Evolutionary conservation across 2,888 invertebrate genomes (phyloP).

Genomic region (Phymatocera aterrima): DNA sequence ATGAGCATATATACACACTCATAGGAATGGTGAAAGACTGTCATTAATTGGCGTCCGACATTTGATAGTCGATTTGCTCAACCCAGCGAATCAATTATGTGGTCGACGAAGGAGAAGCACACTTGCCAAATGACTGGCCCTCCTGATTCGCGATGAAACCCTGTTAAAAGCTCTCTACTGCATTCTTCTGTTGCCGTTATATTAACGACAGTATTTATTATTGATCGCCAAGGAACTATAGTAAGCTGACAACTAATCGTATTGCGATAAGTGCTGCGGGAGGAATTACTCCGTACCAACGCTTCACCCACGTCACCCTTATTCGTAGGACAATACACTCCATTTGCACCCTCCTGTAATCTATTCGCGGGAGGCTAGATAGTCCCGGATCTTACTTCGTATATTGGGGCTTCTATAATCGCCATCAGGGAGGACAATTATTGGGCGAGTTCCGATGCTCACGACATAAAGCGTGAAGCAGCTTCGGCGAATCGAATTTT

Average conservation of each 20-base stretch:
- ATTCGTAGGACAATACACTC: background rate
- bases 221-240: background rate
- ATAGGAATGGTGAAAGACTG: too few species aligned
- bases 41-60: too few species aligned
- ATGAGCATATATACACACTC: too few species aligned
- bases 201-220: background rate
- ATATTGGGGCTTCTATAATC: background rate
- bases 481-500: too few species aligned
- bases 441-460: background rate
- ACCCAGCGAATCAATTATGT: slow-evolving; percentile 14
- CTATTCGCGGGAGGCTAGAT: background rate
- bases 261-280: background rate
- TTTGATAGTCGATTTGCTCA: background rate
- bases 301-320: background rate
- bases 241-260: background rate
- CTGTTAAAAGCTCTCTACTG: background rate
- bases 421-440: too few species aligned
- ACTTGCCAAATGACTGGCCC: background rate
- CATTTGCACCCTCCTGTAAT: background rate
- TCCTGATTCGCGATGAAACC: background rate
- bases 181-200: slow-evolving; percentile 14
- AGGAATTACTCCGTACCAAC: slow-evolving; percentile 7
- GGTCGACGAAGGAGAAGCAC: background rate
- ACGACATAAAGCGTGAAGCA: background rate
- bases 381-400: background rate